Conservation (phyloP, 1,140 invertebrate species). For the Drosophila ogumai region DNA sequence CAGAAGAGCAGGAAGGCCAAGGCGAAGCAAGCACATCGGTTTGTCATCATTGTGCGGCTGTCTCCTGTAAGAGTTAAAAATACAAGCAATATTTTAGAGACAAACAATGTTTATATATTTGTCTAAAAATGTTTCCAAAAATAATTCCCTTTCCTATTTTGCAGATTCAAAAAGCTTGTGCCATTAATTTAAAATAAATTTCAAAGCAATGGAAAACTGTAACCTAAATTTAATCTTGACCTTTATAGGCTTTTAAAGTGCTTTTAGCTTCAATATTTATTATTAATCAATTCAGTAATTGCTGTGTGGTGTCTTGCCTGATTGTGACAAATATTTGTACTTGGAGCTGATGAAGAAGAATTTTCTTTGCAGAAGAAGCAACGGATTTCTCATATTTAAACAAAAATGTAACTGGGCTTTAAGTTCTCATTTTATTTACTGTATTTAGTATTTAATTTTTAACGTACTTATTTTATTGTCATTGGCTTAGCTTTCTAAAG, state of each 20-base stretch:
- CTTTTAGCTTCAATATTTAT: neutral
- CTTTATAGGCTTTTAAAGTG: neutral
- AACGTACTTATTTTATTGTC: neutral
- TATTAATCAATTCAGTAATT: neutral
- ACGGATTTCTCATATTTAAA: neutral
- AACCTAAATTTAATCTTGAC: neutral
- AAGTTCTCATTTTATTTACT: neutral
- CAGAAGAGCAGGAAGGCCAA: constrained; percentile 66
- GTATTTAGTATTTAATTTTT: neutral
- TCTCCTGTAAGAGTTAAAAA: constrained; percentile 40
- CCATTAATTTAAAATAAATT: neutral
- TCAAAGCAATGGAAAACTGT: neutral
- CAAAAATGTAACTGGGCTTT: neutral
- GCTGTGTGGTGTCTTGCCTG: neutral
- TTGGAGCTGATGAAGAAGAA: neutral
- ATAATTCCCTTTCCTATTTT: neutral
- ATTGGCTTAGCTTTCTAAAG: constrained; percentile 8
- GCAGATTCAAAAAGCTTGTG: no score
- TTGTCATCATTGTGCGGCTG: constrained; percentile 73
- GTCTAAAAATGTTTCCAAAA: neutral
- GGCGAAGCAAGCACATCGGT: constrained; percentile 59
- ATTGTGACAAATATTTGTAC: neutral
- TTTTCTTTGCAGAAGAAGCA: neutral
- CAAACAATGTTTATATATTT: neutral
- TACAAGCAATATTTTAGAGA: neutral